Percentiles rank a stretch among this genome's conserved stretches.
These are phyloP conservation scores for Apodemia duryi DNA, from an alignment of 2,888 invertebrate species.

Conservation along the genomic window DNA sequence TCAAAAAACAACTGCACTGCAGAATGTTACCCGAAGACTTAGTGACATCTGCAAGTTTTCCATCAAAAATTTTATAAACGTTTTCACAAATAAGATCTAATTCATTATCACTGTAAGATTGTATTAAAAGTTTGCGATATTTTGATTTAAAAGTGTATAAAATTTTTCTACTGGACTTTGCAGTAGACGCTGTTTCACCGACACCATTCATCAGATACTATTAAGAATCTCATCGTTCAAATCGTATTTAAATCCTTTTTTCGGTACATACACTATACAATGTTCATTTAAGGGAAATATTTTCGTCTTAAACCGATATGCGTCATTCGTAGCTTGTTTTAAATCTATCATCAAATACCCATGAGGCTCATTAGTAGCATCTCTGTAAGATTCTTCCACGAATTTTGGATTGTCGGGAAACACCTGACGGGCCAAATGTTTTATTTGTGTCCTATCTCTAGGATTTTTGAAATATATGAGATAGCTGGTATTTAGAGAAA, in stretches of 20 bases:
- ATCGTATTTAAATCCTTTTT: constrained; percentile 32
- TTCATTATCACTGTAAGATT: neutral
- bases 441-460: constrained; percentile 11
- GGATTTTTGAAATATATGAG: constrained; percentile 15
- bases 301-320: neutral
- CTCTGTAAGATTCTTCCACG: constrained; percentile 17
- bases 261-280: constrained; percentile 34
- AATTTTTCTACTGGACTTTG: constrained; percentile 11
- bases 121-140: neutral
- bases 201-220: neutral
- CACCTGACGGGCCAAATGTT: constrained; percentile 14
- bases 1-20: constrained; percentile 2
- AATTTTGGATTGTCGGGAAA: constrained; percentile 18
- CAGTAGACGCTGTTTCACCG: neutral
- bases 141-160: neutral
- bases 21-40: neutral
- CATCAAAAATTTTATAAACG: neutral
- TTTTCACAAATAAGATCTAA: constrained; percentile 9
- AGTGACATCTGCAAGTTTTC: neutral
- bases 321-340: neutral
- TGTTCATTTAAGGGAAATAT: constrained; percentile 7
- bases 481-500: constrained; percentile 8
- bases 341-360: constrained; percentile 3
- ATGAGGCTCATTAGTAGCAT: constrained; percentile 31
- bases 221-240: neutral